These are phyloP conservation scores for Drosophila percnosoma DNA, from an alignment of 2,888 invertebrate genomes.

Conservation along the genomic window DNA sequence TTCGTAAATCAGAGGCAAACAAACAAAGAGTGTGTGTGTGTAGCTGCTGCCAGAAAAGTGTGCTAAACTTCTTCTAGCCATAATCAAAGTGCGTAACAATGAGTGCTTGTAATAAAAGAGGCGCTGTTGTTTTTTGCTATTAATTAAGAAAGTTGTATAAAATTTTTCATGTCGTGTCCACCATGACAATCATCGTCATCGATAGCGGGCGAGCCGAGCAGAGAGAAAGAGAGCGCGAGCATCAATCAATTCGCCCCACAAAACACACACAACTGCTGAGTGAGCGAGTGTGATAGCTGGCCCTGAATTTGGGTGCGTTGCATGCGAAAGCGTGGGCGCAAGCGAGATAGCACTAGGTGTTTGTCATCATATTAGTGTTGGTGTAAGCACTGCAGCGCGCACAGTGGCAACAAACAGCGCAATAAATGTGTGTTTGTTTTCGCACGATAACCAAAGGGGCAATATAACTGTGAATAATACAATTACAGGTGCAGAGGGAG, in stretches of 20 bases:
- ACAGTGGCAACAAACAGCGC: conserved; percentile 59
- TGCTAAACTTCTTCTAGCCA: conserved; percentile 32
- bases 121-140: conserved; percentile 53
- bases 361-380: conserved; percentile 21
- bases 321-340: conserved; percentile 40
- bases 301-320: conserved; percentile 75
- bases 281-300: conserved; percentile 60
- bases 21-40: conserved; percentile 49
- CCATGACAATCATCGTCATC: conserved; percentile 76
- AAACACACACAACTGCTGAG: conserved; percentile 40
- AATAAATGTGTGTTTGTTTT: conserved; percentile 51
- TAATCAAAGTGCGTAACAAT: conserved; percentile 58
- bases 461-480: conserved; percentile 42
- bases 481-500: conserved; percentile 34
- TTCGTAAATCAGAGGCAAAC: conserved; percentile 52
- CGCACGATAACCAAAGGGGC: conserved; percentile 48
- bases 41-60: conserved; percentile 39
- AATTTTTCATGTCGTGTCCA: conserved; percentile 74
- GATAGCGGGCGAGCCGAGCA: conserved; percentile 47
- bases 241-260: conserved; percentile 56
- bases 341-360: conserved; percentile 45
- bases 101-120: conserved; percentile 37
- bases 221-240: conserved; percentile 55
- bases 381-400: conserved; percentile 62
- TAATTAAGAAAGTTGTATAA: conserved; percentile 81